Percentiles rank a stretch among this genome's conserved stretches.
These are phyloP conservation scores for Anguilla rostrata DNA, from an alignment of 2,113 vertebrate species.

Conservation along the genomic window DNA sequence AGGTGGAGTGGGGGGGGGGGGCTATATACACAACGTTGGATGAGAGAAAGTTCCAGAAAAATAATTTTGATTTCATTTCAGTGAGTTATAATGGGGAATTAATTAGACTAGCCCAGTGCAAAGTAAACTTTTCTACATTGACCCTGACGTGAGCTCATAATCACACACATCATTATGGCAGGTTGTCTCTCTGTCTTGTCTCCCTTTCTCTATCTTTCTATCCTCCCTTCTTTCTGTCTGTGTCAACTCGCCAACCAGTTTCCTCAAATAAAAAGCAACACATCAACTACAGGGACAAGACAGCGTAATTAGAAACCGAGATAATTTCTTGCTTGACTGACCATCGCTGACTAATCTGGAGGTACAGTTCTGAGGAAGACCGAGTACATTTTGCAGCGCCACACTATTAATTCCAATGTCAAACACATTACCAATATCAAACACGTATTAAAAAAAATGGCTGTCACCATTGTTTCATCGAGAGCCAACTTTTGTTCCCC, in stretches of 20 bases:
- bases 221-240: neutral
- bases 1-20: neutral
- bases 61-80: neutral
- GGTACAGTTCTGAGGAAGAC: neutral
- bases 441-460: neutral
- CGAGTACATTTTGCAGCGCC: neutral
- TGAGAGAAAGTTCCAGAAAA: neutral
- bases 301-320: conserved; percentile 14
- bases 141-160: neutral
- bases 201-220: neutral
- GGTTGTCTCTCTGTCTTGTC: neutral
- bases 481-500: neutral
- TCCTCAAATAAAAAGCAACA: conserved; percentile 1
- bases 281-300: neutral
- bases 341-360: neutral
- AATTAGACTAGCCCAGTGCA: neutral
- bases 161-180: neutral
- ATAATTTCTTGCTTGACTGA: neutral
- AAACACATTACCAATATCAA: neutral
- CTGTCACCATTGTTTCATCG: neutral
- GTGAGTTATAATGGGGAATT: neutral
- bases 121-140: neutral
- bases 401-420: neutral
- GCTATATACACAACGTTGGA: neutral
- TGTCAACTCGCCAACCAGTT: conserved; percentile 7